Base-by-base conservation (phyloP, 2,888 invertebrate species). In the Drosophila mulleri region DNA sequence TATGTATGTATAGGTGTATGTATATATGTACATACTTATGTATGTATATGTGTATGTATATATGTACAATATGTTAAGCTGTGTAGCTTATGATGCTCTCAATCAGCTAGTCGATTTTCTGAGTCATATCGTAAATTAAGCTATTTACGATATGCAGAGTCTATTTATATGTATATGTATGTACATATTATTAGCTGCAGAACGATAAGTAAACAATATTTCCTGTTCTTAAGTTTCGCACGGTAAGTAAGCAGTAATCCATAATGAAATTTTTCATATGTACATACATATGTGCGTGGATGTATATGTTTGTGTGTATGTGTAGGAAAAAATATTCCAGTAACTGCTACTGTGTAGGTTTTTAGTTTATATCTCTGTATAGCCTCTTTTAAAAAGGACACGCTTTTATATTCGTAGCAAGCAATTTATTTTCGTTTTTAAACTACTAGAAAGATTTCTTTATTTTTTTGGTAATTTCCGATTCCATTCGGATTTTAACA, bases 401-500 rank as follows among this genome's bases (percentile, higher is more conserved):
- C 58, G 68, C 50, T 60, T 60, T 42, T 45, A 35, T 26, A 53
- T 63, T 62, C 57, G 66, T 54, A 67, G n/a, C 47, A 47, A 62
- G 60, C 50, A 76, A 67, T 78, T 67, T 71, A 71, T 81, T 83
- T 83, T 72, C 72, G 65, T 68, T 83, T 77, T 72, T 54, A 50
- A 67, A n/a, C 64, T 77, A 39, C 44, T 64, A 58, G 47, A 14
- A 53, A 56, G 59, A 37, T 72, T 62, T 18, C 12, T 20, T 32
- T 32, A 35, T 29, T 9, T 32, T 42, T 23, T 66, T 61, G 56
- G 56, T 82, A 80, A 83, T 87, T 86, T 83, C 87, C 87, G 87
- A 62, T 74, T 64, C 60, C 58, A 82, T 80, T 84, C 76, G 70
- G 59, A 74, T 71, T 69, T 68, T 78, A 82, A 87, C 72, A 53